phyloP scores from a whole-genome alignment of 2,888 invertebrate species.

The Ichneumon xanthorius region DNA sequence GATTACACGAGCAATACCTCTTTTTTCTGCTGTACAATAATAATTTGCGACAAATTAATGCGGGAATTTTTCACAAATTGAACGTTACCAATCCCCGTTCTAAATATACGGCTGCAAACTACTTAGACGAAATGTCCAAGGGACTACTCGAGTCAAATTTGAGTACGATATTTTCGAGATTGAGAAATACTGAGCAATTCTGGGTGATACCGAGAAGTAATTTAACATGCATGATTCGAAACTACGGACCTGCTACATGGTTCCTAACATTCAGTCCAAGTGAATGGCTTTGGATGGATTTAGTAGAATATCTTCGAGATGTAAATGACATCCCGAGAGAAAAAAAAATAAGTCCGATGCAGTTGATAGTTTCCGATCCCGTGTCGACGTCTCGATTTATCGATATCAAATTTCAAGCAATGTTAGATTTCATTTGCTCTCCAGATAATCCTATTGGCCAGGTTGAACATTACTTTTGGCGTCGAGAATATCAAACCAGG shows the following conservation, averaged over 20 bases:
- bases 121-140: constrained; percentile 57
- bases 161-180: constrained; percentile 65
- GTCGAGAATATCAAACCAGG: constrained; percentile 70
- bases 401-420: constrained; percentile 75
- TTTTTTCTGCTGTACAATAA: constrained; percentile 72
- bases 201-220: constrained; percentile 63
- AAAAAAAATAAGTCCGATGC: neutral
- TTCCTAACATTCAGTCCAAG: neutral
- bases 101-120: constrained; percentile 62
- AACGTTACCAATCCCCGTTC: constrained; percentile 63
- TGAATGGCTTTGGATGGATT: constrained; percentile 75
- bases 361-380: constrained; percentile 14
- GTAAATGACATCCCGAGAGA: constrained; percentile 7
- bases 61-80: constrained; percentile 69
- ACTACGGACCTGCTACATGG: constrained; percentile 69
- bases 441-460: constrained; percentile 64
- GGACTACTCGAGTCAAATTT: constrained; percentile 64
- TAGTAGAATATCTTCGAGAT: constrained; percentile 72
- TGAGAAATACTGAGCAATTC: constrained; percentile 70
- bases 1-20: constrained; percentile 73
- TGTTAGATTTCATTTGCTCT: constrained; percentile 74
- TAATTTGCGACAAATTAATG: constrained; percentile 71
- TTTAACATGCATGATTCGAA: too few species aligned
- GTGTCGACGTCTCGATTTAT: constrained; percentile 76
- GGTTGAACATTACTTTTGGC: constrained; percentile 35